These are phyloP conservation scores for Smutsia gigantea DNA, from an alignment of 2,797 vertebrate species.

Conservation along the genomic window DNA sequence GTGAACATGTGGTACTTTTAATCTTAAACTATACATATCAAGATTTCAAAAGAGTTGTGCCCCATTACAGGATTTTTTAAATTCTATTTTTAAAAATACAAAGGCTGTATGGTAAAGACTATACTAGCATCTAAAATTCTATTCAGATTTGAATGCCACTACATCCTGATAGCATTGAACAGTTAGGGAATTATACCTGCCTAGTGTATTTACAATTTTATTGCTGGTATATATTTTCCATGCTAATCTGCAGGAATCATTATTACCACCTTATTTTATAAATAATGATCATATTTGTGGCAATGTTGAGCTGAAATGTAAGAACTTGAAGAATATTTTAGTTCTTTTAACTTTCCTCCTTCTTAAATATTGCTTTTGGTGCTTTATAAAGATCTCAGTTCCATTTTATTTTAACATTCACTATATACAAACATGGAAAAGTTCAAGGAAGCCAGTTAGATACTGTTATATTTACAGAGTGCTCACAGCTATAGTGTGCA, in stretches of 20 bases:
- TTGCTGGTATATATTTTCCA: background rate
- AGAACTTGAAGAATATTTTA: slow-evolving; percentile 38
- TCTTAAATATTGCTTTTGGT: background rate
- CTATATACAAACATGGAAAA: background rate
- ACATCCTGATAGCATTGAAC: background rate
- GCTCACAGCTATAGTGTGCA: background rate
- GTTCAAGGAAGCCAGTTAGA: background rate
- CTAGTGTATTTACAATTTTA: slow-evolving; percentile 20
- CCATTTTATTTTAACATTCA: slow-evolving; percentile 35
- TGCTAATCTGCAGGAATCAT: slow-evolving; percentile 25
- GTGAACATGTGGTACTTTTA: background rate
- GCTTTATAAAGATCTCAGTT: slow-evolving; percentile 30
- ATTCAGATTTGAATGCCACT: background rate
- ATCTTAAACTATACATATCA: background rate
- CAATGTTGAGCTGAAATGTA: slow-evolving; percentile 1
- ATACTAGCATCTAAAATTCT: background rate
- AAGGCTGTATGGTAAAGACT: background rate
- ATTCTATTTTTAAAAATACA: background rate
- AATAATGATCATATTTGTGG: slow-evolving; percentile 9
- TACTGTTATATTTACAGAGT: background rate
- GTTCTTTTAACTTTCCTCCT: background rate
- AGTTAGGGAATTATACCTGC: background rate
- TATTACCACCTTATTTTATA: slow-evolving; percentile 36
- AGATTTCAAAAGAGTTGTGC: background rate
- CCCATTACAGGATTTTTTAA: background rate